Conservation (phyloP, 2,888 invertebrate species). For the Melinopterus prodromus region DNA sequence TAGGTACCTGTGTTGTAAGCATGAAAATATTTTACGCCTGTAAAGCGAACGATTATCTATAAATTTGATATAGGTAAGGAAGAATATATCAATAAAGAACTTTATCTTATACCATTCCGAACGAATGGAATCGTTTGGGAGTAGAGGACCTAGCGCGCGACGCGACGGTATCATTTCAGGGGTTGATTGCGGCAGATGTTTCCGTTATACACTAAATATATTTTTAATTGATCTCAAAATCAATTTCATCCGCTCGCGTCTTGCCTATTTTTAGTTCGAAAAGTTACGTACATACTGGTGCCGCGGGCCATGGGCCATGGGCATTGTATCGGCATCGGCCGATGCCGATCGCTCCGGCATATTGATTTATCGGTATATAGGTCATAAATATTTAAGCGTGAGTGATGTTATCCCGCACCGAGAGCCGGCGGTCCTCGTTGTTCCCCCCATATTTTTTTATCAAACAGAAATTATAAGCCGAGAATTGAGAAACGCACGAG, state of each 20-base stretch:
- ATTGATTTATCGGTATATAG: conserved; percentile 33
- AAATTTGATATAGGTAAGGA: no score
- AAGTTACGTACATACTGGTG: conserved; percentile 12
- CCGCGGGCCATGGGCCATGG: neutral
- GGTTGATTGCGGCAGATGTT: conserved; percentile 4
- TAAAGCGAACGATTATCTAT: no score
- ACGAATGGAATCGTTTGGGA: no score
- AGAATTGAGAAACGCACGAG: neutral
- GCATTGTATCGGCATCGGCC: no score
- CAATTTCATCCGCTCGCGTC: neutral
- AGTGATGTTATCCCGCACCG: neutral
- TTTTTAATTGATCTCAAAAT: neutral
- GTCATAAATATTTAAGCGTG: conserved; percentile 20
- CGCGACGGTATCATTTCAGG: neutral
- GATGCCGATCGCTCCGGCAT: neutral
- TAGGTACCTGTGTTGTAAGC: no score
- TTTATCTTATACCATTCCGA: no score
- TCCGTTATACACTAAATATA: conserved; percentile 5
- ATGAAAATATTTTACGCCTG: no score
- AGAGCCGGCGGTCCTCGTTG: neutral
- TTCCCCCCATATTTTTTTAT: neutral
- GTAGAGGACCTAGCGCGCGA: no score
- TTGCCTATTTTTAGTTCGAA: conserved; percentile 34
- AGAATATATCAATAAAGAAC: no score
- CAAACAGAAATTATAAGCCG: neutral